Evolutionary conservation across 2,888 invertebrate genomes (phyloP), one percentile per base, ranked within the genome.

Genomic region (Phrixothrix hirtus): DNA sequence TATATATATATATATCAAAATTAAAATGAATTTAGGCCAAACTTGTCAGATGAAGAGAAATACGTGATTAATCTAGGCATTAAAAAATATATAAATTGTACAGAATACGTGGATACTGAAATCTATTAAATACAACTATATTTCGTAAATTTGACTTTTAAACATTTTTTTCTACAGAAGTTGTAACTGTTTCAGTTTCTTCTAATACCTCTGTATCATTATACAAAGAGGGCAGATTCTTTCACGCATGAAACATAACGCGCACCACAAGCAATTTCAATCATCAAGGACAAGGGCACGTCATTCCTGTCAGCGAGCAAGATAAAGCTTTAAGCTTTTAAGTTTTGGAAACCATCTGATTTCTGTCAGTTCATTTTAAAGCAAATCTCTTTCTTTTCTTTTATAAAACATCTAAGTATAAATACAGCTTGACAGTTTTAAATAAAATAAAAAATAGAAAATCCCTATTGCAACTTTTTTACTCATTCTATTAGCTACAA

Each of bases 271-370:
- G 47, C 53, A 43, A 35, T 37, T 53, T 52, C 47, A 47, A 36
- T 47, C 53, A 53, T 53, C 53, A 53, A 53, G 53, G 53, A 53
- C 53, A 53, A 53, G 53, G 47, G 42, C 53, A 38, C 37, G 53
- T 53, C 53, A 47, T 47, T 41, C 38, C 37, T 53, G 47, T 47
- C 47, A 42, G 39, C 42, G 43, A 37, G 31, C 41, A 41, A 35
- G 42, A 46, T 46, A 42, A 47, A 53, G 53, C 53, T 53, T 47
- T 53, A 52, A 52, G 51, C 45, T 52, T 52, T 52, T 52, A 46
- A 45, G 45, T 51, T 51, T 41, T 52, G 38, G 32, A 39, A 47
- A 39, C 47, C 39, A 47, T 47, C 47, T 47, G 47, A 47, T 47
- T 47, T 39, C 47, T 47, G 47, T 47, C 47, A 39, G 39, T 47